Evolutionary conservation across 1,140 invertebrate genomes (phyloP), one percentile per base, ranked within the genome.

Genomic region (Sminthurides bifidus): DNA sequence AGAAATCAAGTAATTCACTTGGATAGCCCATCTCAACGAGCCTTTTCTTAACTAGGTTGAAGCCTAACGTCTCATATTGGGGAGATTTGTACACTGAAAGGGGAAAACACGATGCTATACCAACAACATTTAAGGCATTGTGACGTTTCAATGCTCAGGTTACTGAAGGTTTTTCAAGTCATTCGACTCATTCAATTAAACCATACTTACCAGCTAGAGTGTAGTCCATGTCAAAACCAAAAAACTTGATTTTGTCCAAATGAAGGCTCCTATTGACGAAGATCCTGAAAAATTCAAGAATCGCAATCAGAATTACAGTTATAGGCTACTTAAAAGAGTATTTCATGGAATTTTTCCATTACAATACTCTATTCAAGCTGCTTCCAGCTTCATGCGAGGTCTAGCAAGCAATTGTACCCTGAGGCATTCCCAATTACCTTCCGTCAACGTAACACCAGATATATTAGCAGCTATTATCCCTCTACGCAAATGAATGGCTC

Each of bases 201-300:
- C n/a, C n/a, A n/a, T n/a, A 72, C 74, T 77, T 72, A 95, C 91
- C 87, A 57, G 94, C 94, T 64, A 99, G 71, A 21, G 95, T 98
- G 72, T 98, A 98, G 72, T 98, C 95, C 95, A 99, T 98, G 72
- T 99, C 95, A 73, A 98, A 98, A 61, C 95, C 95, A 83, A 92
- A 98, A 71, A 95, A 98, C 72, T 96, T 96, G 59, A 99, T 96
- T 73, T 98, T 97, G 73, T 97, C 92, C 73, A 98, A 78, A 73
- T 96, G 89, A 46, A 98, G 77, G 68, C 91, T 97, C 67, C 94
- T 79, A 72, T 98, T 98, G 23, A 98, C 95, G 74, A 98, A 98
- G 60, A 98, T 88, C 79, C 93, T 95, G 81, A 3, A 63, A 60
- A 60, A n/a, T n/a, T n/a, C n/a, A n/a, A n/a, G n/a, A n/a, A n/a